phyloP scores from a whole-genome alignment of 2,113 vertebrate species.

The Pedionomus torquatus region DNA sequence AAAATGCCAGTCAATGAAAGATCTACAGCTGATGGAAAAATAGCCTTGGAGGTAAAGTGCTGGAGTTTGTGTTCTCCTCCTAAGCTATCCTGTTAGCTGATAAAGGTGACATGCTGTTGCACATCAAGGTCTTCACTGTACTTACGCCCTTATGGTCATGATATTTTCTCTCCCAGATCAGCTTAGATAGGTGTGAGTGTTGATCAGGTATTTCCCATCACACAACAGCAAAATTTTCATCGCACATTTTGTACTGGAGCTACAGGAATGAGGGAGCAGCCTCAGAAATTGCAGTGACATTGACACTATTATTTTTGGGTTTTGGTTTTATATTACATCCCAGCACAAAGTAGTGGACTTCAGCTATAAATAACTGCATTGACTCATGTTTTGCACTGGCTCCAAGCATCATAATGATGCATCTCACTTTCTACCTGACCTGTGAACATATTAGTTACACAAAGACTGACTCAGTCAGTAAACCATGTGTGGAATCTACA shows the following conservation, averaged over 20 bases:
- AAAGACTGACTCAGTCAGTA: background rate
- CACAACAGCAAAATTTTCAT: background rate
- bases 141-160: background rate
- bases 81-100: background rate
- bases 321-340: background rate
- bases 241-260: background rate
- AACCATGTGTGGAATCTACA: conserved; percentile 8
- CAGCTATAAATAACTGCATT: background rate
- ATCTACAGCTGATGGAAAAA: background rate
- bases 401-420: background rate
- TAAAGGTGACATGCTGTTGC: background rate
- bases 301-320: background rate
- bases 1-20: background rate
- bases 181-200: background rate
- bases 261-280: background rate
- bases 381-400: background rate
- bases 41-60: background rate
- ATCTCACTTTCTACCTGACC: conserved; percentile 19
- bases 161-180: background rate
- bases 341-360: background rate
- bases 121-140: background rate
- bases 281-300: background rate
- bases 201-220: background rate
- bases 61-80: background rate
- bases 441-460: background rate